Conservation (phyloP, 2,113 vertebrate species). For the Prolemur simus region DNA sequence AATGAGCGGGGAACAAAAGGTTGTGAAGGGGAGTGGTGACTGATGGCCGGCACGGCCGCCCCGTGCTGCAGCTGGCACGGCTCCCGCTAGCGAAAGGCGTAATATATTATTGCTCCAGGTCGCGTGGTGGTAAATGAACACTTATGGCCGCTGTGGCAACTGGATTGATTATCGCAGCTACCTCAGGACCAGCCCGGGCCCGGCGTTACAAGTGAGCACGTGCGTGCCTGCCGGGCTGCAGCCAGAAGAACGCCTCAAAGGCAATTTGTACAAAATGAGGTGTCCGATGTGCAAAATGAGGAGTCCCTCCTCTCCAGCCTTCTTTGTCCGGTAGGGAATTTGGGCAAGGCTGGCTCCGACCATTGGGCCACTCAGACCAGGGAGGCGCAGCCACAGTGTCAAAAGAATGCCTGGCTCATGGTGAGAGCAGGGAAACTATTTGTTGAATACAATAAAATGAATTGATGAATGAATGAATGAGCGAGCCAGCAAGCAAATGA, state of each 20-base stretch:
- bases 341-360: neutral
- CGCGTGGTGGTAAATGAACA: slow-evolving; percentile 84
- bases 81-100: slow-evolving; percentile 77
- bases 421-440: neutral
- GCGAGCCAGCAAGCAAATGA: neutral
- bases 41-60: slow-evolving; percentile 79
- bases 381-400: neutral
- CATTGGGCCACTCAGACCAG: neutral
- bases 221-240: slow-evolving; percentile 65
- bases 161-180: slow-evolving; percentile 81
- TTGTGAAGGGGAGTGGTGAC: slow-evolving; percentile 81
- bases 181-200: slow-evolving; percentile 71
- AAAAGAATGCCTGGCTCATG: neutral
- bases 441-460: neutral
- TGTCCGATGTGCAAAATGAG: neutral
- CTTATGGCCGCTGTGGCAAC: slow-evolving; percentile 80
- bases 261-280: slow-evolving; percentile 52
- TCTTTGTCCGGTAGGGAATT: neutral
- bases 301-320: neutral
- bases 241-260: slow-evolving; percentile 61
- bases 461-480: neutral
- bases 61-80: slow-evolving; percentile 68
- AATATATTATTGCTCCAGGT: slow-evolving; percentile 78
- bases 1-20: slow-evolving; percentile 81
- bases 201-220: slow-evolving; percentile 74